phyloP scores from a whole-genome alignment of 2,113 vertebrate species.

The Junco hyemalis region DNA sequence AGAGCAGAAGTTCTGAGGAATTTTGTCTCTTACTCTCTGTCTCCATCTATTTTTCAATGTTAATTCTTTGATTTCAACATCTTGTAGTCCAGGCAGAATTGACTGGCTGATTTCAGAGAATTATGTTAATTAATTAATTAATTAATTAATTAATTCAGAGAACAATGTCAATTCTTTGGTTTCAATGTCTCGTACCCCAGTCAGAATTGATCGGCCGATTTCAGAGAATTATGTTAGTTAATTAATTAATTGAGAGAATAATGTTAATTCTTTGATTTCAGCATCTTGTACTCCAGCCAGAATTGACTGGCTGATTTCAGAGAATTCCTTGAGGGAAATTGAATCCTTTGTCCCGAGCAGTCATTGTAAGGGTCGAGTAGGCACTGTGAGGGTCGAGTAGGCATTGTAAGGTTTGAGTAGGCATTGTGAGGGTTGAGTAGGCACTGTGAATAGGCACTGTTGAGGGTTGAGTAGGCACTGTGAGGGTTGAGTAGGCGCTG shows the following conservation, averaged over 20 bases:
- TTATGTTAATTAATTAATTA: no score
- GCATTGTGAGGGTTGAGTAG: no score
- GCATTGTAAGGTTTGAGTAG: not conserved
- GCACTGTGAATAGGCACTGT: no score
- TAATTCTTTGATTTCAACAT: not conserved
- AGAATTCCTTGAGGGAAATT: not conserved
- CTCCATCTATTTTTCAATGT: not conserved
- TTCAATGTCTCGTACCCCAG: not conserved
- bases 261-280: not conserved
- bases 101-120: not conserved
- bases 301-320: not conserved
- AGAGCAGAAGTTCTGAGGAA: not conserved
- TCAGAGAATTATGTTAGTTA: not conserved
- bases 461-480: no score
- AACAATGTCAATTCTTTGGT: not conserved
- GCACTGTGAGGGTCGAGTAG: no score
- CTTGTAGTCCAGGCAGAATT: not conserved
- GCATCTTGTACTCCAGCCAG: not conserved
- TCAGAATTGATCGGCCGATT: not conserved
- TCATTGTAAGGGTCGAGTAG: no score
- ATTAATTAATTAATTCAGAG: no score
- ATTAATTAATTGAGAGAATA: not conserved
- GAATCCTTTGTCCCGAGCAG: no score
- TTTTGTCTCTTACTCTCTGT: not conserved
- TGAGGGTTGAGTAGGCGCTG: no score